Evolutionary conservation across 2,888 invertebrate species (phyloP), one percentile per base, ranked within the genome.

Genomic region (Tachystola acroxantha): DNA sequence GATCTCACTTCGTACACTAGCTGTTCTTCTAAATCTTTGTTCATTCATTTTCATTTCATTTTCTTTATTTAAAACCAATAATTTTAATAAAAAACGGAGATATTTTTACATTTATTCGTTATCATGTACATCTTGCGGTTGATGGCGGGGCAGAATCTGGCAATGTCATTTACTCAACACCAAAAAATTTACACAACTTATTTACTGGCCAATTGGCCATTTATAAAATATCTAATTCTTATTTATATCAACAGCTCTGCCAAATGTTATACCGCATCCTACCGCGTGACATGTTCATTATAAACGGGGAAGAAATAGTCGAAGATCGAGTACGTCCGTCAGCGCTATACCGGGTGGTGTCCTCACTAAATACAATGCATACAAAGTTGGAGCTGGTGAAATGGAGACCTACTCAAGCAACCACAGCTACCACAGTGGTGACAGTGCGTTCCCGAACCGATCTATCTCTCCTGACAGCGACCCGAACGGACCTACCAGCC

Each of bases 371-470:
- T 20, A 19, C 36, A 19, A 46, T 43, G 13, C 34, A 46, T 12
- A 34, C 25, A 1, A 44, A 45, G 10, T n/a, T 62, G 4, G 52
- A 58, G 32, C 39, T 67, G 6, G 41, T 46, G 2, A 46, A 42
- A 9, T 65, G 66, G 65, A 45, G 55, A 12, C 61, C 64, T 1
- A 34, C 42, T 0, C 38, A 50, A 6, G 14, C 39, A 10, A 30
- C 46, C 10, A n/a, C 27, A 11, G 48, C 52, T 1, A 51, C 53
- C 1, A 55, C 57, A 19, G 56, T 55, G 0, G 46, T 63, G 2
- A 52, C 64, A 7, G 49, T 67, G 0, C 50, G 54, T 10, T 49
- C 48, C 0, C 24, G 37, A 20, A 53, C 55, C 7, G 65, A 69
- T 34, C 32, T 68, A 0, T 34, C 40, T 22, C 30, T 54, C 7